Evolutionary conservation across 2,888 invertebrate genomes (phyloP).

Genomic region (Periphyllus acericola): DNA sequence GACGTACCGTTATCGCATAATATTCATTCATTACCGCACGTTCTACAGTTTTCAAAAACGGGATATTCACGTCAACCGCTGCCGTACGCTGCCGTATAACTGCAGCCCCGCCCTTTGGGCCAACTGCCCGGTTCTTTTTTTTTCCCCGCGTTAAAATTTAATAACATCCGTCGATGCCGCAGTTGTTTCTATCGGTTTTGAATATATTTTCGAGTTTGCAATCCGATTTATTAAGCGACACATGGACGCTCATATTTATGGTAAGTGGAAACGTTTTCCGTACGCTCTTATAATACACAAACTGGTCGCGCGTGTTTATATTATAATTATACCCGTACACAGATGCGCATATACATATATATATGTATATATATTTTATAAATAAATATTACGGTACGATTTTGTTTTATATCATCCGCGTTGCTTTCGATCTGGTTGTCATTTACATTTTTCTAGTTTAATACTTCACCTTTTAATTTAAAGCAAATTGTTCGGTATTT

Average conservation of each 20-base stretch:
- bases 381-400: not conserved
- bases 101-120: not conserved
- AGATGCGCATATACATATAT: too few species aligned
- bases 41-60: too few species aligned
- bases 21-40: too few species aligned
- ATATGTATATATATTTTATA: too few species aligned
- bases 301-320: not conserved
- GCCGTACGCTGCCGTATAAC: not conserved
- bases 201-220: not conserved
- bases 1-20: too few species aligned
- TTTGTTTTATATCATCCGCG: conserved; percentile 5
- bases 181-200: conserved; percentile 28
- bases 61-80: too few species aligned
- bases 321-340: not conserved
- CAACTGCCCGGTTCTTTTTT: not conserved
- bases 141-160: not conserved
- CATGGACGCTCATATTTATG: conserved; percentile 34
- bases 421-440: not conserved
- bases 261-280: conserved; percentile 13
- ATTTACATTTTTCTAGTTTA: not conserved
- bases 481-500: conserved; percentile 3
- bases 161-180: not conserved
- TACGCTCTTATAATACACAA: not conserved
- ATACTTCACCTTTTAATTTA: not conserved
- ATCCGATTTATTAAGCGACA: conserved; percentile 1